Evolutionary conservation across 1,140 invertebrate genomes (phyloP), one percentile per base, ranked within the genome.

Genomic region (Oncopodura yosiiana): DNA sequence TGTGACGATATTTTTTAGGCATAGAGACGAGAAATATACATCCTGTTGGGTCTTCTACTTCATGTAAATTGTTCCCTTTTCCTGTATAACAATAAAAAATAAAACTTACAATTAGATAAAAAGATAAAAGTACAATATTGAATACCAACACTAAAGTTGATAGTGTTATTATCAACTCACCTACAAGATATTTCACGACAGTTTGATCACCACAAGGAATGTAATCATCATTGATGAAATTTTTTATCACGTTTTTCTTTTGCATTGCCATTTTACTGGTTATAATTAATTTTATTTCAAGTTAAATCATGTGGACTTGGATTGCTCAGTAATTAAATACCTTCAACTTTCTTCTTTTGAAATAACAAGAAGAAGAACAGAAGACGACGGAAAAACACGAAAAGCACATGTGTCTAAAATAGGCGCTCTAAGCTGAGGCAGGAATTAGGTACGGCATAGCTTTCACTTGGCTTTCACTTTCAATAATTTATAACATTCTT

Each of bases 1-100:
- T 60, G 16, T 60, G 49, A n/a, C 57, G 53, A 26, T 37, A 63
- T 21, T 60, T 60, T 38, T 63, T 63, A 3, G 61, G 61, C 57
- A 63, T 60, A 23, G 57, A 57, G 0, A 63, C 61, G 16, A 63
- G 51, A 34, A 57, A 53, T n/a, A 30, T 37, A 37, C 6, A 18
- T 41, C 57, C 57, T 21, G 38, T 24, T 11, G 43, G 30, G 30
- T 58, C 36, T 41, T 57, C 44, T 16, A 60, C 57, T 29, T 49
- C 37, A 42, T 63, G 61, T 11, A 63, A 44, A 41, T 63, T 63
- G 27, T 63, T 63, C 5, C 57, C 61, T 30, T 43, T 37, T 14
- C 57, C 61, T 37, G 44, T n/a, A n/a, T 12, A 37, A 53, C 27
- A 53, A 27, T 29, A 21, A 42, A 24, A 52, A 36, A 26, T 41